Evolutionary conservation across 2,888 invertebrate genomes (phyloP), one percentile per base, ranked within the genome.

Genomic region (Chesias legatella): DNA sequence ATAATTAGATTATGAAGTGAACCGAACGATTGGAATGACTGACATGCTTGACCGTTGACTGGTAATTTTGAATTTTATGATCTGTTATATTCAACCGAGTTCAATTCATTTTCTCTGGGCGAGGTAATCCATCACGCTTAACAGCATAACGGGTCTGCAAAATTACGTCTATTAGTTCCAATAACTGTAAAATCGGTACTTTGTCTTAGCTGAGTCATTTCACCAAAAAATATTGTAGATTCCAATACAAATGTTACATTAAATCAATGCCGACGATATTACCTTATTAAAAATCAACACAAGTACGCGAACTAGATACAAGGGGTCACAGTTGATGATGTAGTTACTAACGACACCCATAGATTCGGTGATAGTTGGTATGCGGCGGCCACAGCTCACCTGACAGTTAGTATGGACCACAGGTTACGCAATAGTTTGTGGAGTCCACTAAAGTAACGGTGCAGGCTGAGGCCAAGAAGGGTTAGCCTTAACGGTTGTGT

Each of bases 1-100:
- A 49, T 77, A 70, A 76, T 77, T 63, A 63, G 56, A 52, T 45
- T 51, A 56, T 64, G 58, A 57, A 58, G 42, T 42, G 35, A 59
- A 60, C 61, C 53, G 48, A 47, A 42, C 22, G 49, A 64, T 65
- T 63, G 55, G 48, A 53, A 48, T 67, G 72, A 71, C 67, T 73
- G 74, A 64, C 71, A 30, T 38, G 53, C 43, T 43, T 54, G 45
- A 43, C 49, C 49, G 53, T 54, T 49, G 39, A 39, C 33, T 36
- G 35, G 25, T 44, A 38, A 10, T 20, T 34, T 29, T 42, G 17
- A 17, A 25, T n/a, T 30, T 33, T 43, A 29, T 17, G 28, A n/a
- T 9, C 17, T 13, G 11, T 38, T 23, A 20, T 9, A 9, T 24
- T 30, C 13, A 2, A 17, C 13, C 5, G 13, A 5, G 13, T 2